These are phyloP conservation scores for Drosophila formosana DNA, from an alignment of 2,888 invertebrate species.

Conservation along the genomic window DNA sequence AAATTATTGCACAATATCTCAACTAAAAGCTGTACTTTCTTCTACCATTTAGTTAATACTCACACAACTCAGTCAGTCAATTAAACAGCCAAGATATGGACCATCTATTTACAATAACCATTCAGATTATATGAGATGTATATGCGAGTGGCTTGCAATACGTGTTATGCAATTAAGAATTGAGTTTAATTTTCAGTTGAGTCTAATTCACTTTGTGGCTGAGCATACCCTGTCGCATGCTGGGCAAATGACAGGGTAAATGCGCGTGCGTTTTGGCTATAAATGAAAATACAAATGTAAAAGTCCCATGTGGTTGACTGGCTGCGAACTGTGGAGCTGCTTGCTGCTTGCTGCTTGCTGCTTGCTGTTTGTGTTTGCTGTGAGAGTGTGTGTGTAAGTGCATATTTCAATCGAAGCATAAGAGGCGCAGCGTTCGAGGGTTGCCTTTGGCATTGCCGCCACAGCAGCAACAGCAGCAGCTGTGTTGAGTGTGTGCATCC, in stretches of 20 bases:
- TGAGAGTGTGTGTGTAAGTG: slow-evolving; percentile 18
- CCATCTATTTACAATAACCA: too few species aligned
- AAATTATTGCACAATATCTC: too few species aligned
- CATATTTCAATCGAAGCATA: slow-evolving; percentile 26
- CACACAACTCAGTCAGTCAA: too few species aligned
- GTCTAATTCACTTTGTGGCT: neutral
- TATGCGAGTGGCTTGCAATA: too few species aligned
- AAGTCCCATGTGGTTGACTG: slow-evolving; percentile 14
- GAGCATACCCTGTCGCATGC: neutral
- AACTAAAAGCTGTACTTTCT: too few species aligned
- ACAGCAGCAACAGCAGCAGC: slow-evolving; percentile 28
- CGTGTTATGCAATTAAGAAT: too few species aligned
- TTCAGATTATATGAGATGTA: too few species aligned
- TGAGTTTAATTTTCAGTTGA: too few species aligned
- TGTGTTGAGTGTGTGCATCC: slow-evolving; percentile 22
- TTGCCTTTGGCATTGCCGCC: slow-evolving; percentile 40
- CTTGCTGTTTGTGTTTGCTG: neutral
- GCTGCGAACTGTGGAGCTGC: neutral
- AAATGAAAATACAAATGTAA: slow-evolving; percentile 21
- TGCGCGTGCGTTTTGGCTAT: slow-evolving; percentile 25
- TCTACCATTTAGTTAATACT: too few species aligned
- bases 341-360: neutral
- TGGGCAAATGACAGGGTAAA: neutral
- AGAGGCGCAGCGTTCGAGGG: slow-evolving; percentile 25
- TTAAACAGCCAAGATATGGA: too few species aligned